phyloP scores from a whole-genome alignment of 2,113 vertebrate genomes.

The Hemibagrus wyckioides region DNA sequence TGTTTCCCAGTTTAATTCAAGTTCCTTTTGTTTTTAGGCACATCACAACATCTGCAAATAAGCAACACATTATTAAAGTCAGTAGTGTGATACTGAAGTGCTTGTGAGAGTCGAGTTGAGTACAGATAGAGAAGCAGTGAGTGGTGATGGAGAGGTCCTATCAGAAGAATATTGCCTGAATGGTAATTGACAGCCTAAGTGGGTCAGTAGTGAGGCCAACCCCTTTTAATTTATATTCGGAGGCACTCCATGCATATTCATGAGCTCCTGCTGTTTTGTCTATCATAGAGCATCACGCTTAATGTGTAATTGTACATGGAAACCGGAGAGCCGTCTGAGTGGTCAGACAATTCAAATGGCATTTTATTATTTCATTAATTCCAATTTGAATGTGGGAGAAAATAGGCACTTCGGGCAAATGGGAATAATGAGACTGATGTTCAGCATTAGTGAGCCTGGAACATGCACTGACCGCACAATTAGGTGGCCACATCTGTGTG shows the following conservation, averaged over 20 bases:
- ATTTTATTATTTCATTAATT: slow-evolving; percentile 75
- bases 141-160: slow-evolving; percentile 79
- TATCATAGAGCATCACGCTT: slow-evolving; percentile 87
- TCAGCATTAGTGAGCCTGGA: slow-evolving; percentile 34
- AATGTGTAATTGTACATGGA: slow-evolving; percentile 74
- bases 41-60: slow-evolving; percentile 6
- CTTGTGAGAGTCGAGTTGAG: slow-evolving; percentile 73
- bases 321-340: slow-evolving; percentile 70
- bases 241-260: slow-evolving; percentile 92
- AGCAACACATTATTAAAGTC: slow-evolving; percentile 78
- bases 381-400: slow-evolving; percentile 49
- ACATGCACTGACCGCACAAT: slow-evolving; percentile 38
- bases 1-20: background rate
- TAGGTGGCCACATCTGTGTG: slow-evolving; percentile 32
- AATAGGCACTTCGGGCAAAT: slow-evolving; percentile 48
- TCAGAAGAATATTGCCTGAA: slow-evolving; percentile 85
- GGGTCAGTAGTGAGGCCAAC: slow-evolving; percentile 90
- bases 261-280: slow-evolving; percentile 96
- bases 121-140: slow-evolving; percentile 69
- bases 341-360: slow-evolving; percentile 68
- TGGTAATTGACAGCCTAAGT: slow-evolving; percentile 91
- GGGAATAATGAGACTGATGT: slow-evolving; percentile 42
- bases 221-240: slow-evolving; percentile 96
- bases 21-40: background rate
- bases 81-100: slow-evolving; percentile 59